Conservation (phyloP, 1,140 invertebrate genomes). For the Tetranychus urticae region DNA sequence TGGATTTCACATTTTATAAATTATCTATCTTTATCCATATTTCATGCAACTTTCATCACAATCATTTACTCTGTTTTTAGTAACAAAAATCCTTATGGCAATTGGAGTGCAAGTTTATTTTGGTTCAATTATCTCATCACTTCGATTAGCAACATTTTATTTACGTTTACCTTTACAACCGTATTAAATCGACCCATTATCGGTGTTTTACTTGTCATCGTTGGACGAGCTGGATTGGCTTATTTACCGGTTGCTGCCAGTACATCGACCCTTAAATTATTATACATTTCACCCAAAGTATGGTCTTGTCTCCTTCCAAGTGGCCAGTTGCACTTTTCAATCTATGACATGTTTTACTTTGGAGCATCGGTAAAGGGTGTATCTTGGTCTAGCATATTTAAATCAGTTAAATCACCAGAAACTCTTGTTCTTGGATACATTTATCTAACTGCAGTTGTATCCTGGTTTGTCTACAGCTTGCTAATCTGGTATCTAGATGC, state of each 20-base stretch:
- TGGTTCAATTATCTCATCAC: background rate
- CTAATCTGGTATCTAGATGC: conserved; percentile 19
- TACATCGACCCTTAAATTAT: too few species aligned
- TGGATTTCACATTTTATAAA: conserved; percentile 7
- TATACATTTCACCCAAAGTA: too few species aligned
- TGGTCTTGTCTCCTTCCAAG: too few species aligned
- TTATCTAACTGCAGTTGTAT: background rate
- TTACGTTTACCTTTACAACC: conserved; percentile 1
- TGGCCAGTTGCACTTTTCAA: too few species aligned
- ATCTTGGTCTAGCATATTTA: too few species aligned
- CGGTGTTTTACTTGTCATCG: background rate
- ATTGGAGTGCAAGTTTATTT: conserved; percentile 21
- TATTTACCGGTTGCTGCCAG: too few species aligned
- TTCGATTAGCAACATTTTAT: background rate
- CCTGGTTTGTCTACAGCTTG: background rate
- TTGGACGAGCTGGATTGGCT: too few species aligned
- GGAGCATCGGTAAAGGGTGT: too few species aligned
- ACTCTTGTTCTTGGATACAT: background rate
- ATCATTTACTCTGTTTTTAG: conserved; percentile 23
- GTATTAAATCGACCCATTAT: background rate
- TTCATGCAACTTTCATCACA: background rate
- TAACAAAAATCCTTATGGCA: conserved; percentile 23
- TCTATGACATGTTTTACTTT: too few species aligned
- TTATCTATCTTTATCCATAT: background rate
- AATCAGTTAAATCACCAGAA: too few species aligned